Percentiles rank a stretch among this genome's conserved stretches.
These are phyloP conservation scores for Oreotrochilus melanogaster DNA, from an alignment of 2,113 vertebrate species.

Conservation along the genomic window DNA sequence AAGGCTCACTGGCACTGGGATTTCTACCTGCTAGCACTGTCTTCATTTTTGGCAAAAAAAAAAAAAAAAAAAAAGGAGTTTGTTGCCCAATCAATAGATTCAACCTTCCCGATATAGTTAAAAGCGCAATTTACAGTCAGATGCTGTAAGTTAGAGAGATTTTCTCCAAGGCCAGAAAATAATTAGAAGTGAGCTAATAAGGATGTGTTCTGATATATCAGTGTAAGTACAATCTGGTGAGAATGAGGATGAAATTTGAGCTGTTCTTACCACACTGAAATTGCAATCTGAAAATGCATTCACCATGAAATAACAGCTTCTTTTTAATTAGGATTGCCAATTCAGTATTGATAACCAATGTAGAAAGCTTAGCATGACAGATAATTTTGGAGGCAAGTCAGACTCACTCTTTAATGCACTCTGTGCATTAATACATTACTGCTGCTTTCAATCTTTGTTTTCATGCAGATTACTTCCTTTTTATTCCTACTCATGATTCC, in stretches of 20 bases:
- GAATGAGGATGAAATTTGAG: neutral
- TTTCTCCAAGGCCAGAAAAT: neutral
- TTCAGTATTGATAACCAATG: neutral
- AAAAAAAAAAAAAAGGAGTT: neutral
- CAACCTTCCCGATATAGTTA: neutral
- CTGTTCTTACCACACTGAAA: neutral
- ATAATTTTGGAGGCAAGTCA: neutral
- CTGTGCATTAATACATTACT: neutral
- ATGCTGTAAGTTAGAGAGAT: neutral
- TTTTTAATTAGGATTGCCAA: neutral
- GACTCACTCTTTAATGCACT: neutral
- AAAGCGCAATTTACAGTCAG: neutral
- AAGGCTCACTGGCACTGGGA: neutral
- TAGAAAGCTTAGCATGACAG: neutral
- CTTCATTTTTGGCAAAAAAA: neutral
- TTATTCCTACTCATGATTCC: neutral
- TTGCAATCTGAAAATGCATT: neutral
- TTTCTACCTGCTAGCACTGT: neutral
- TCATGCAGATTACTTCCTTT: neutral
- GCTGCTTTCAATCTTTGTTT: neutral
- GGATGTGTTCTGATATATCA: neutral
- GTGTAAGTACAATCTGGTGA: neutral
- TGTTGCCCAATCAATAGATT: neutral
- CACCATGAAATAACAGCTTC: neutral
- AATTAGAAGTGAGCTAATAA: neutral